Conservation (phyloP, 2,113 vertebrate species). For the Gymnogyps californianus region DNA sequence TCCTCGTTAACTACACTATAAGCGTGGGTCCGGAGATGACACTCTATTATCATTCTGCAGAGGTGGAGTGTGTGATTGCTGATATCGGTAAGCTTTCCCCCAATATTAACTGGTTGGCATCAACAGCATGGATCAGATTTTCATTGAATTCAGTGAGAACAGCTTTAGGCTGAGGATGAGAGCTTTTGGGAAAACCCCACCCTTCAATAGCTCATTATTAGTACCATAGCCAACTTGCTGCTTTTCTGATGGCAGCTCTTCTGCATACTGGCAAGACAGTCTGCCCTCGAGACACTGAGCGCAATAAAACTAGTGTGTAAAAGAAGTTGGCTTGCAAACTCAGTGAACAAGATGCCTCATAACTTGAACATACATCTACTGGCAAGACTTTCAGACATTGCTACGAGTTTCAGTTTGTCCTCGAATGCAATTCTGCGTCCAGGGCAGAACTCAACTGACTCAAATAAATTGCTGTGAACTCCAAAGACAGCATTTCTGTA, state of each 20-base stretch:
- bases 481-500: neutral
- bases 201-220: conserved; percentile 9
- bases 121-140: neutral
- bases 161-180: neutral
- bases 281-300: conserved; percentile 36
- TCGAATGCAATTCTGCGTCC: neutral
- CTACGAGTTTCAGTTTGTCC: conserved; percentile 26
- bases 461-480: neutral
- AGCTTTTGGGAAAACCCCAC: conserved; percentile 33
- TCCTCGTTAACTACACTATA: conserved; percentile 54
- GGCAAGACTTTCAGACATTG: conserved; percentile 50
- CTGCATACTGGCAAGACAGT: conserved; percentile 46
- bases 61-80: conserved; percentile 43
- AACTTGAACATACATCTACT: conserved; percentile 40
- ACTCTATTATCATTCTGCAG: conserved; percentile 35
- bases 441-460: neutral
- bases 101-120: neutral
- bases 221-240: conserved; percentile 17
- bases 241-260: conserved; percentile 47
- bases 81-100: conserved; percentile 55
- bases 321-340: conserved; percentile 35
- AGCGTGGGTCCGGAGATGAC: conserved; percentile 18
- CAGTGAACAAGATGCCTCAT: conserved; percentile 36
- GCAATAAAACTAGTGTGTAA: conserved; percentile 34
- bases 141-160: neutral